Conservation (phyloP, 1,140 invertebrate species). For the Wiebesia pumilae region DNA sequence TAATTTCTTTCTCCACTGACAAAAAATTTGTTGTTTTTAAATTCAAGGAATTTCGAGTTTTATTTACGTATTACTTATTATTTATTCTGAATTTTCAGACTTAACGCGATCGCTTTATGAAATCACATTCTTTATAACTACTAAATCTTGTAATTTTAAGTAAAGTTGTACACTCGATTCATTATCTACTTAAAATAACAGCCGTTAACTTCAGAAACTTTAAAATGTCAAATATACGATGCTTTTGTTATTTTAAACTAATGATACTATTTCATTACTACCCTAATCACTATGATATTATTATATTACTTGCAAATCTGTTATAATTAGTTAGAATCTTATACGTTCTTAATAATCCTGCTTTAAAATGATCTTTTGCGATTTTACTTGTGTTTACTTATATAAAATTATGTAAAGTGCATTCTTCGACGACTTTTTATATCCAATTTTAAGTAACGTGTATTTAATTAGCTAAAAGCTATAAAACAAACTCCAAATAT, state of each 20-base stretch:
- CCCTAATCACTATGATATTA: background rate
- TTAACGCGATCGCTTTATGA: too few species aligned
- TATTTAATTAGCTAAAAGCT: background rate
- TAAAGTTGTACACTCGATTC: too few species aligned
- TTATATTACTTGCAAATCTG: background rate
- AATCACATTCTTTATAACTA: too few species aligned
- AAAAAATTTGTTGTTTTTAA: too few species aligned
- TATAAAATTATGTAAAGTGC: background rate
- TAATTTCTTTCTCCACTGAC: too few species aligned
- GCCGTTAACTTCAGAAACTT: too few species aligned
- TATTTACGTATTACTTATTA: too few species aligned
- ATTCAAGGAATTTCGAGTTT: too few species aligned
- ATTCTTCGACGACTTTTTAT: background rate
- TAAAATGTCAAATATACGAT: background rate
- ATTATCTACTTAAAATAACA: background rate
- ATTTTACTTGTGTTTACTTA: background rate
- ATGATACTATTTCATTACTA: background rate
- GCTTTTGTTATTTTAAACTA: background rate
- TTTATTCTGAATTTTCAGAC: too few species aligned
- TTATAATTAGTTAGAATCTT: conserved; percentile 1
- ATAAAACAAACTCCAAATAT: background rate
- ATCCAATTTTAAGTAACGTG: background rate
- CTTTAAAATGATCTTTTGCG: background rate
- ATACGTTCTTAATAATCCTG: background rate
- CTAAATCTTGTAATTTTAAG: too few species aligned